These are phyloP conservation scores for Actinia equina DNA, from an alignment of 64 coral and sea anemone genomes.

Conservation along the genomic window DNA sequence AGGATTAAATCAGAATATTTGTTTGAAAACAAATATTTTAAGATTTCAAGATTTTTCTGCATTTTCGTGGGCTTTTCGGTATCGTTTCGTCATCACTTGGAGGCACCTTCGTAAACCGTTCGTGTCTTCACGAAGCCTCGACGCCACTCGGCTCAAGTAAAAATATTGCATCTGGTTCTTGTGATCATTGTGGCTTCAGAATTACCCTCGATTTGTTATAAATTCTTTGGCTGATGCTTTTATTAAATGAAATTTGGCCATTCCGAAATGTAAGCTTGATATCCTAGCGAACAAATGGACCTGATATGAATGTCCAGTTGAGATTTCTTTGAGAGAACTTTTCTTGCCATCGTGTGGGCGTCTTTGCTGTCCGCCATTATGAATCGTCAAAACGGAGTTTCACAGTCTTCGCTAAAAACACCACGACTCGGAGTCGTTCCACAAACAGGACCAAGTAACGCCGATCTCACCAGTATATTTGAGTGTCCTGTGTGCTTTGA, in stretches of 20 bases:
- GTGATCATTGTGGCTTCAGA: not conserved
- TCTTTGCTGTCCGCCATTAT: constrained; percentile 30
- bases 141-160: not conserved
- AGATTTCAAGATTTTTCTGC: no score
- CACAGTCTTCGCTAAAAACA: constrained; percentile 54
- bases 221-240: not conserved
- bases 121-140: not conserved
- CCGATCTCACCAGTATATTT: constrained; percentile 97
- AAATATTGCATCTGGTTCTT: not conserved
- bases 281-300: not conserved
- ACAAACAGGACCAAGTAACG: constrained; percentile 79
- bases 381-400: constrained; percentile 52
- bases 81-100: not conserved
- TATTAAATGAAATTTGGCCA: not conserved
- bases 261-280: not conserved
- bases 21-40: no score
- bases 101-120: not conserved
- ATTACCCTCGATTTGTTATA: not conserved
- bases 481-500: constrained; percentile 99
- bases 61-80: not conserved
- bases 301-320: not conserved
- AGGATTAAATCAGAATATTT: not conserved
- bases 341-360: constrained; percentile 21
- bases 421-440: constrained; percentile 47
- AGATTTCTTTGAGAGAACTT: constrained; percentile 16